These are phyloP conservation scores for Pachliopta kotzebuea DNA, from an alignment of 2,888 invertebrate genomes.

Conservation along the genomic window DNA sequence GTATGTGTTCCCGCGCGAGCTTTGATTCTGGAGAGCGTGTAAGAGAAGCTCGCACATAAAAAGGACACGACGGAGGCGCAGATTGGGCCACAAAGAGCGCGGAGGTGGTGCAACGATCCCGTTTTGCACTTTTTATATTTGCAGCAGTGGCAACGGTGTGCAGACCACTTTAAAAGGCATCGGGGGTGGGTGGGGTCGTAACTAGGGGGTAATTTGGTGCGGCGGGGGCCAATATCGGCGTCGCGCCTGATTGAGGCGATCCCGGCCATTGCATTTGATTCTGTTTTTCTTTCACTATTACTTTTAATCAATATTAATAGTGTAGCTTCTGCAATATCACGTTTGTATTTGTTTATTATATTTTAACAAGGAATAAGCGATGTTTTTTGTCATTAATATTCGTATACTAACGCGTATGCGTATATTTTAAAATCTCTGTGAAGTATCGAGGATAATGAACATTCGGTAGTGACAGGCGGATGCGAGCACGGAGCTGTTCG, in stretches of 20 bases:
- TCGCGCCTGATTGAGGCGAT: slow-evolving; percentile 78
- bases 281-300: slow-evolving; percentile 54
- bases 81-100: slow-evolving; percentile 80
- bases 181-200: slow-evolving; percentile 70
- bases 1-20: slow-evolving; percentile 62
- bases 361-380: not conserved
- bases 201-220: slow-evolving; percentile 78
- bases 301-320: slow-evolving; percentile 57
- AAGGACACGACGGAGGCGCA: slow-evolving; percentile 74
- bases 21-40: slow-evolving; percentile 77
- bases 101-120: slow-evolving; percentile 73
- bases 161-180: slow-evolving; percentile 80
- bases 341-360: not conserved
- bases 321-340: not conserved
- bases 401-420: not conserved
- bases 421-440: not conserved
- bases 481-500: slow-evolving; percentile 46
- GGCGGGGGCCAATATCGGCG: slow-evolving; percentile 77
- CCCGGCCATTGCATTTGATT: slow-evolving; percentile 64
- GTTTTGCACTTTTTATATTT: slow-evolving; percentile 78
- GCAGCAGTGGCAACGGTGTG: slow-evolving; percentile 73
- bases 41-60: slow-evolving; percentile 73
- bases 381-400: not conserved
- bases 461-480: slow-evolving; percentile 28
- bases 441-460: slow-evolving; percentile 16